Base-by-base conservation (phyloP, 1,140 invertebrate species). In the Himalopsyche phryganea region DNA sequence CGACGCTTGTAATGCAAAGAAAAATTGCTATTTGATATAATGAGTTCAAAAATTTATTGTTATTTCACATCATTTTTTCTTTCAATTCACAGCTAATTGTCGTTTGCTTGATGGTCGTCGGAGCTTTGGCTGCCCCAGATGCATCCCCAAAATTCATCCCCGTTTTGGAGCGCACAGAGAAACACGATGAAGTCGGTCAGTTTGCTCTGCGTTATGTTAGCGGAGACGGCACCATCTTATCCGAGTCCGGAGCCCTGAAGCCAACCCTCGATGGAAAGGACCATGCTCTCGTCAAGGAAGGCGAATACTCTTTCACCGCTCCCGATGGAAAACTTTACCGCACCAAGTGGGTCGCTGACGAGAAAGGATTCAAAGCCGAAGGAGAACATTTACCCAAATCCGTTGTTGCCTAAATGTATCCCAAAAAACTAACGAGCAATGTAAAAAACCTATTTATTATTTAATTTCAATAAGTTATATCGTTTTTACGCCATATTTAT, bases 141-240 rank as follows among this genome's bases (percentile, higher is more conserved):
- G 46, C 48, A 41, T 40, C 44, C 32, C 42, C 28, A 6, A 18
- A 20, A n/a, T 40, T 61, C 57, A 59, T 67, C 44, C 60, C 65
- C 18, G 60, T 67, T 9, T 45, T 67, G 9, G 57, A 65, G 35
- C 46, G 58, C 23, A 71, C 71, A 35, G 71, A 74, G 38, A 64
- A 70, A 9, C 70, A 69, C 41, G 73, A 76, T 44, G 70, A 73
- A 15, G 67, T 54, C 11, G 74, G 73, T n/a, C 72, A 74, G 61
- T 77, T 71, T 54, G 65, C 71, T 1, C 62, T 75, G 13, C 68
- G 70, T 6, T 77, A 75, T 60, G 57, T 71, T 23, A 72, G 71
- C 15, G 72, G 67, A 7, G 71, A 75, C 47, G 72, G 74, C 17
- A 74, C 67, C 17, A 61, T 68, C 0, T 67, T 75, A 5, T 62